Evolutionary conservation across 2,797 vertebrate genomes (phyloP).

Genomic region (Crypturellus tataupa): DNA sequence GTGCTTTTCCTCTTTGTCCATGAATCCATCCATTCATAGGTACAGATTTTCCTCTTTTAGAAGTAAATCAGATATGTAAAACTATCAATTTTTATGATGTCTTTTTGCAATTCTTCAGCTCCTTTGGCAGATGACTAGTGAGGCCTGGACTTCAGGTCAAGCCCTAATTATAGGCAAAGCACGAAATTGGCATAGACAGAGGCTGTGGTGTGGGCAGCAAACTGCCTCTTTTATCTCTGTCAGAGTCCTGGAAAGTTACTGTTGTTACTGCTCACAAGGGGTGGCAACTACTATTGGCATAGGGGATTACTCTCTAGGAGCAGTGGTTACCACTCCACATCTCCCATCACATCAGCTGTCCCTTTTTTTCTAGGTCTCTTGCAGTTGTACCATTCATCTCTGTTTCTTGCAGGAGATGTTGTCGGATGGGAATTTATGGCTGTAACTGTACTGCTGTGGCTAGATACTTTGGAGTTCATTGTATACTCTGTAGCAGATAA

Average conservation of each 20-base stretch:
- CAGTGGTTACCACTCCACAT: background rate
- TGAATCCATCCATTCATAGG: background rate
- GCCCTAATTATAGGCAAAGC: background rate
- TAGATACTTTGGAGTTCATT: background rate
- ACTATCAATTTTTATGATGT: background rate
- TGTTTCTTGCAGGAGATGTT: background rate
- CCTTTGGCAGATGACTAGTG: background rate
- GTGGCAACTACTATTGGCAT: background rate
- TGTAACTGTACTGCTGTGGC: background rate
- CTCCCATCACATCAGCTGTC: background rate
- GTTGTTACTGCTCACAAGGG: background rate
- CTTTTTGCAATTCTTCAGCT: background rate
- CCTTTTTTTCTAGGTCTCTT: background rate
- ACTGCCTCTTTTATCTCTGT: rapidly evolving
- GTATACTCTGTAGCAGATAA: background rate
- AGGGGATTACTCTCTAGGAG: background rate
- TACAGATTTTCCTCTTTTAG: background rate
- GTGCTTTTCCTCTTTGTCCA: background rate
- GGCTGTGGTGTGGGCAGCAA: background rate
- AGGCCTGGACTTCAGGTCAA: background rate
- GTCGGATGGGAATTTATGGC: background rate
- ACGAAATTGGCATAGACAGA: background rate
- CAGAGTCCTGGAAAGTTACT: background rate
- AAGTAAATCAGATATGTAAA: background rate
- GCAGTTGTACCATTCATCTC: background rate